Evolutionary conservation across 2,888 invertebrate species (phyloP).

Genomic region (Cataglyphis cursor): DNA sequence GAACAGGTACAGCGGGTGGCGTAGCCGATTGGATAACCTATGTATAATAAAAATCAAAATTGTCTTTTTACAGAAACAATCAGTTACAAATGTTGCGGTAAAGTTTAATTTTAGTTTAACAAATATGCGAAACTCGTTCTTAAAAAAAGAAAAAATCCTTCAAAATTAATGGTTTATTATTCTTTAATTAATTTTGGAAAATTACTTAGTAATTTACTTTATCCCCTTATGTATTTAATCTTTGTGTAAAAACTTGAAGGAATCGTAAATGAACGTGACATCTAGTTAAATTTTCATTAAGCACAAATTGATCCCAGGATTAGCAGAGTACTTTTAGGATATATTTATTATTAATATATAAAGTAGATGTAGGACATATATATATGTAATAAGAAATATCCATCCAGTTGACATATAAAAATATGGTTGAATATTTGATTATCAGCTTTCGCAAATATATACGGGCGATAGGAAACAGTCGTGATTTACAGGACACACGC

Average conservation of each 20-base stretch:
- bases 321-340: neutral
- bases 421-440: slow-evolving; percentile 3
- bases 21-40: slow-evolving; percentile 79
- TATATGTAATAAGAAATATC: neutral
- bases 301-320: neutral
- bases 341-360: neutral
- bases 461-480: neutral
- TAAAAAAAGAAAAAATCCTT: neutral
- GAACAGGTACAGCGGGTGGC: slow-evolving; percentile 78
- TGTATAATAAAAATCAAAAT: slow-evolving; percentile 57
- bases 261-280: neutral
- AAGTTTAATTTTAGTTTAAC: slow-evolving; percentile 36
- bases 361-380: neutral
- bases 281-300: neutral
- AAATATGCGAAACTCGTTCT: neutral
- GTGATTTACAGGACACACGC: neutral
- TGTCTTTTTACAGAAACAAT: neutral
- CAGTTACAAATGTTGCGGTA: slow-evolving; percentile 15
- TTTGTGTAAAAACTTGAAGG: neutral
- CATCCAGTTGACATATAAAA: neutral
- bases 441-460: neutral
- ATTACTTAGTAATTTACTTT: neutral
- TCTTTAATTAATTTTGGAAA: neutral
- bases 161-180: neutral
- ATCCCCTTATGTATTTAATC: neutral